Evolutionary conservation across 2,888 invertebrate genomes (phyloP), one percentile per base, ranked within the genome.

Genomic region (Girardia tigrina): DNA sequence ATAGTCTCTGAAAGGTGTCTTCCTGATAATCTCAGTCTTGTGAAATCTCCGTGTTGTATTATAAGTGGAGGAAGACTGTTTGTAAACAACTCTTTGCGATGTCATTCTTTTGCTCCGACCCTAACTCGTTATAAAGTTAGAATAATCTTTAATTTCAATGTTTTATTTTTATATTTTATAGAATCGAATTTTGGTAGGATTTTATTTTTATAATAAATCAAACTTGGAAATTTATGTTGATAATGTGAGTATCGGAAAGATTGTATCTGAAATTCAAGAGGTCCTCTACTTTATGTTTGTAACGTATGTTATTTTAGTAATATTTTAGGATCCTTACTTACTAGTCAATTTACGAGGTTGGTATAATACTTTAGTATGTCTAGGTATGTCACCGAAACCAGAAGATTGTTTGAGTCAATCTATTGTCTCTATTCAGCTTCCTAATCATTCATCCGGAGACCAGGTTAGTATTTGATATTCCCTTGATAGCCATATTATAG

Each of bases 31-130:
- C n/a, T 4, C 20, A 56, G 56, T 56, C 23, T 16, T n/a, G 23
- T 71, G 20, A 71, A 91, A 92, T 0, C 91, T 94, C 75, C 82
- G 81, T 6, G 79, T 79, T 76, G 82, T 81, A 12, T 81, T 81
- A 0, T 71, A 6, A 4, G 71, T n/a, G 71, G n/a, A 2, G 71
- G 71, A 12, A 71, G n/a, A 23, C n/a, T 71, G 71, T 28, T 71
- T 80, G 80, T 4, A 78, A 81, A 2, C 74, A 80, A 29, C 80
- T 80, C 0, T 71, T 71, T 79, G 29, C 14, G 79, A 80, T 74
- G 80, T 80, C 36, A 80, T 6, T 74, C n/a, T 20, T 75, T 73
- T 70, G 72, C 71, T 71, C 28, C 71, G 4, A 16, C 71, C 16
- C 14, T 71, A 6, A 27, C 27, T 2, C 71, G 71, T 71, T 28